Evolutionary conservation across 37 sponge, comb jelly and placozoan genomes (phyloP).

Genomic region (Spongilla lacustris): DNA sequence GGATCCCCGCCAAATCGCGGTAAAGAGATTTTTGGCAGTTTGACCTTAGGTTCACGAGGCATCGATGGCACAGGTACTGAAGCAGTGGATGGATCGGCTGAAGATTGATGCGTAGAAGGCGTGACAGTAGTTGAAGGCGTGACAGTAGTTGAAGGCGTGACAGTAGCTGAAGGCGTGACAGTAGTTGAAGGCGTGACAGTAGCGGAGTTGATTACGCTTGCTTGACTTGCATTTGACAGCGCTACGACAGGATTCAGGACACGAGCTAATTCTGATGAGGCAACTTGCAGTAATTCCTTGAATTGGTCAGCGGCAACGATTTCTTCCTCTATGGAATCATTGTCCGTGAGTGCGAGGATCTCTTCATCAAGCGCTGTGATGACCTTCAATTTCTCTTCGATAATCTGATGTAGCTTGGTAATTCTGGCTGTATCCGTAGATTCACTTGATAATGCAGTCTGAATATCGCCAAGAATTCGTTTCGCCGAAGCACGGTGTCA

Average conservation of each 20-base stretch:
- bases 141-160: neutral
- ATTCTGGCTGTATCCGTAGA: neutral
- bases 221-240: slow-evolving; percentile 1
- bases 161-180: no score
- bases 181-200: neutral
- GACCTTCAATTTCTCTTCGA: slow-evolving; percentile 1
- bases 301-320: neutral
- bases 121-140: neutral
- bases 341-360: neutral
- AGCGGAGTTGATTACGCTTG: neutral
- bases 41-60: neutral
- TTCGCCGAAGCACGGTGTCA: neutral
- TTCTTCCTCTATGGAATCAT: slow-evolving; percentile 1
- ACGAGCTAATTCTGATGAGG: slow-evolving; percentile 1
- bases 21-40: slow-evolving; percentile 4
- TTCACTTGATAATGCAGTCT: neutral
- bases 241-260: slow-evolving; percentile 1
- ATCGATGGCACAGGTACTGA: neutral
- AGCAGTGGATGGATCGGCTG: neutral
- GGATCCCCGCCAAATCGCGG: neutral
- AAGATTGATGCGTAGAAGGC: neutral
- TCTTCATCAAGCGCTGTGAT: neutral
- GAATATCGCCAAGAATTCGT: slow-evolving; percentile 1
- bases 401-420: slow-evolving; percentile 1
- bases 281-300: slow-evolving; percentile 1